Evolutionary conservation across 2,797 vertebrate species (phyloP).

Genomic region (Gobionotothen gibberifrons): DNA sequence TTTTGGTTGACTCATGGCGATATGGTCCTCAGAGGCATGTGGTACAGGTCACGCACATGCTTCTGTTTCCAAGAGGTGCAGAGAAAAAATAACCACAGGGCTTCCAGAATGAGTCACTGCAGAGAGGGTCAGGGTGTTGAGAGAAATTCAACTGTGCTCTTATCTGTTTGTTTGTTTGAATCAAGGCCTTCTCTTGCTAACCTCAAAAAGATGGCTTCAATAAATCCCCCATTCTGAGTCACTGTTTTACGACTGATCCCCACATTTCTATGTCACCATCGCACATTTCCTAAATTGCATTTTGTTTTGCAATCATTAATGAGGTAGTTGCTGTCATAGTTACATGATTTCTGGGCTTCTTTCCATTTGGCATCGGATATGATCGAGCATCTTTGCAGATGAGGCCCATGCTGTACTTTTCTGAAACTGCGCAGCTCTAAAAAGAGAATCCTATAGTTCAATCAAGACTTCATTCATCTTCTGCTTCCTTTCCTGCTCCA

Average conservation of each 20-base stretch:
- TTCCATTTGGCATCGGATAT: constrained; percentile 68
- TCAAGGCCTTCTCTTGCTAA: constrained; percentile 24
- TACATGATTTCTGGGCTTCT: constrained; percentile 67
- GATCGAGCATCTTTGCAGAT: constrained; percentile 55
- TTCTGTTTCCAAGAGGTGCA: constrained; percentile 35
- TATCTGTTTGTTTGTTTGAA: constrained; percentile 31
- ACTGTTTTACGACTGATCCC: constrained; percentile 18
- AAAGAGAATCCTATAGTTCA: constrained; percentile 40
- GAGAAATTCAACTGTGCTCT: constrained; percentile 22
- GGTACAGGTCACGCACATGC: constrained; percentile 21
- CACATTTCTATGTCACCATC: constrained; percentile 46
- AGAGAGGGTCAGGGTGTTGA: constrained; percentile 20
- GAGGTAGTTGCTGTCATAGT: constrained; percentile 65
- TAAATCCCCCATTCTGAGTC: constrained; percentile 14
- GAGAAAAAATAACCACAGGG: constrained; percentile 19
- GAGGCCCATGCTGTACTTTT: constrained; percentile 37
- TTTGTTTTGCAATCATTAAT: constrained; percentile 63
- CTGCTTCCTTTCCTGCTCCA: constrained; percentile 34
- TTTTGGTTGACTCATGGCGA: constrained; percentile 53
- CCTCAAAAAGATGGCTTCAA: constrained; percentile 8
- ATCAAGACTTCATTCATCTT: constrained; percentile 46
- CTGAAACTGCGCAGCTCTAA: constrained; percentile 39
- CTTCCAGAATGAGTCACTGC: constrained; percentile 44
- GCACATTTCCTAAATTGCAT: constrained; percentile 47
- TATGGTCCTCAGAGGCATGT: constrained; percentile 39